Base-by-base conservation (phyloP, 2,113 vertebrate genomes). In the Glareola pratincola region DNA sequence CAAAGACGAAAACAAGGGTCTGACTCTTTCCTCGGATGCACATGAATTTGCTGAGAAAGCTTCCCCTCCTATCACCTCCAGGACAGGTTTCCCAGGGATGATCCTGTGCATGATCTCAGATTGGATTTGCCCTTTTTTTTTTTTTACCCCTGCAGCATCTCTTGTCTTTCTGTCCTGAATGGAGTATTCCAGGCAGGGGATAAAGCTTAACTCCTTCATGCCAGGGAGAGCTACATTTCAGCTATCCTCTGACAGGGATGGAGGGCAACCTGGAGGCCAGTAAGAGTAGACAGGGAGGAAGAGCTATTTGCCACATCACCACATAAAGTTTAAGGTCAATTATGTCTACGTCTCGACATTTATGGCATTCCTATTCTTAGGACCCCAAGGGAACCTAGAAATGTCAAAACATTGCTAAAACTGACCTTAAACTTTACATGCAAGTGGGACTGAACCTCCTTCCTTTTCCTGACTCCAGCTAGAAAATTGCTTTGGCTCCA, bases 351-450 rank as follows among this genome's bases (percentile, higher is more conserved):
- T 91, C 88, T 92, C 73, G 43, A 97, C 95, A 95, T 97, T 97
- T 95, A 88, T 94, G 90, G 78, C 83, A 87, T 95, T 94, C 36
- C 20, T 80, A 79, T 92, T 97, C 88, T 64, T 37, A 48, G 92
- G 87, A 88, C 79, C 91, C 93, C 57, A 3, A 84, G 92, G 81
- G 89, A 79, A 80, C 71, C 92, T 64, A 88, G 92, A 98, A 98
- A 98, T 98, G 97, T 98, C 98, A 98, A 97, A 98, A 96, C 92
- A 96, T 60, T 82, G 94, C 93, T 96, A 91, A 93, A 97, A 92
- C 88, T 97, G 97, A 97, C 97, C 95, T 98, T 98, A 98, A 98
- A 97, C 92, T 97, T 98, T 95, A 95, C 95, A 91, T 92, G 59
- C 4, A 7, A 77, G 80, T 88, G 91, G 68, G 94, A 53, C 80